Evolutionary conservation across 2,888 invertebrate genomes (phyloP), one percentile per base, ranked within the genome.

Genomic region (Lasius fuliginosus): DNA sequence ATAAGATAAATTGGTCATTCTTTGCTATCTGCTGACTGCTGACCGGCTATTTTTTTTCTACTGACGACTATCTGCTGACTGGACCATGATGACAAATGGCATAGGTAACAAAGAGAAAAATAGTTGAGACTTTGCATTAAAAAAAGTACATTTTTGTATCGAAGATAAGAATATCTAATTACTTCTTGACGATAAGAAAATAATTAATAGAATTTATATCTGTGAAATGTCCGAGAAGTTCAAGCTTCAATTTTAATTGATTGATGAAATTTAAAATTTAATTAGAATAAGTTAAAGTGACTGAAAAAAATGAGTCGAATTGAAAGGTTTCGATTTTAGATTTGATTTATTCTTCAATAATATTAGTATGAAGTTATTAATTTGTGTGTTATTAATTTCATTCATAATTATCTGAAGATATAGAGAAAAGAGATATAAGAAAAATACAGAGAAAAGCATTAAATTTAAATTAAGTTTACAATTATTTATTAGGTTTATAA

Each of bases 1-100:
- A 53, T 62, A 82, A 71, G 40, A 68, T 23, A n/a, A 27, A 40
- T 64, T 49, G 23, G 15, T 53, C 49, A 3, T 75, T 74, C 5
- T 42, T 60, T 15, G 18, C 0, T 30, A 49, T 27, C 18, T 36
- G 11, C 33, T 42, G 40, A 33, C 6, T 36, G 15, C 33, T 71
- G 36, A 58, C 18, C 23, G 0, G 8, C 49, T n/a, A 5, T 46
- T 49, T 27, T 40, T 40, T 58, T 18, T 58, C 23, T 40, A 4
- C 40, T 40, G n/a, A 18, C 30, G 11, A 27, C 2, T 58, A 42
- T 11, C 1, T 33, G n/a, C n/a, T 71, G 30, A 60, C 40, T 73
- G 18, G 40, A 73, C 42, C 36, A 27, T 27, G 1, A 40, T n/a
- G 42, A 60, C 42, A 74, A 60, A 4, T 42, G 30, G 9, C 5